Evolutionary conservation across 1,140 invertebrate species (phyloP).

Genomic region (Hetaerina americana): DNA sequence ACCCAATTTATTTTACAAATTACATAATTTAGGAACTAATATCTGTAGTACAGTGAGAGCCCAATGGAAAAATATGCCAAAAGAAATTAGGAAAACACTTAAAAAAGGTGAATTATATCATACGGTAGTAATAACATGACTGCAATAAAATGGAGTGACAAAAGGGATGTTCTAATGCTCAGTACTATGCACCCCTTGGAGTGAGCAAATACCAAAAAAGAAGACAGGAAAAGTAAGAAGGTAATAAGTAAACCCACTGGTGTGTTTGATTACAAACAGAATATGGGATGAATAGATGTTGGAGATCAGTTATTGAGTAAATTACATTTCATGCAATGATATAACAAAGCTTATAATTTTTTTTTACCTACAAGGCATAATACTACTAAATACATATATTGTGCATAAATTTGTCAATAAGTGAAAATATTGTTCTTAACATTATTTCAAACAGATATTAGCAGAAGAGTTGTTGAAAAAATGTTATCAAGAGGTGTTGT

Average conservation of each 20-base stretch:
- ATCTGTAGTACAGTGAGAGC: not conserved
- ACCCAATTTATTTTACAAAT: not conserved
- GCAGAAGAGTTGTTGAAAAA: too few relatives aligned
- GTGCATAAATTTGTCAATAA: constrained; percentile 10
- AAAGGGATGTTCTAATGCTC: not conserved
- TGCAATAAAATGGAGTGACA: too few relatives aligned
- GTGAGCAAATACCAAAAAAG: constrained; percentile 12
- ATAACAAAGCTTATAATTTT: too few relatives aligned
- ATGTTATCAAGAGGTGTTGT: constrained; percentile 8
- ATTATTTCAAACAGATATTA: too few relatives aligned
- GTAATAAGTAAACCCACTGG: constrained; percentile 23
- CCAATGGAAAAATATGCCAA: not conserved
- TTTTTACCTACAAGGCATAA: constrained; percentile 16
- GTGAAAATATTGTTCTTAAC: constrained; percentile 13
- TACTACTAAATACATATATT: constrained; percentile 14
- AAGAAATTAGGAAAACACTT: too few relatives aligned
- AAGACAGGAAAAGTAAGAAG: constrained; percentile 10
- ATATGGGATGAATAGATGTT: constrained; percentile 26
- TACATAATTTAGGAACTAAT: not conserved
- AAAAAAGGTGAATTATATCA: too few relatives aligned
- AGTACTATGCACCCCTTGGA: not conserved
- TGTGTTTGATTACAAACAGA: constrained; percentile 26
- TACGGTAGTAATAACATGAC: too few relatives aligned
- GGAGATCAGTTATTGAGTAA: too few relatives aligned
- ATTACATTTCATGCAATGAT: too few relatives aligned